phyloP scores from a whole-genome alignment of 2,113 vertebrate species.

The Regulus satrapa region DNA sequence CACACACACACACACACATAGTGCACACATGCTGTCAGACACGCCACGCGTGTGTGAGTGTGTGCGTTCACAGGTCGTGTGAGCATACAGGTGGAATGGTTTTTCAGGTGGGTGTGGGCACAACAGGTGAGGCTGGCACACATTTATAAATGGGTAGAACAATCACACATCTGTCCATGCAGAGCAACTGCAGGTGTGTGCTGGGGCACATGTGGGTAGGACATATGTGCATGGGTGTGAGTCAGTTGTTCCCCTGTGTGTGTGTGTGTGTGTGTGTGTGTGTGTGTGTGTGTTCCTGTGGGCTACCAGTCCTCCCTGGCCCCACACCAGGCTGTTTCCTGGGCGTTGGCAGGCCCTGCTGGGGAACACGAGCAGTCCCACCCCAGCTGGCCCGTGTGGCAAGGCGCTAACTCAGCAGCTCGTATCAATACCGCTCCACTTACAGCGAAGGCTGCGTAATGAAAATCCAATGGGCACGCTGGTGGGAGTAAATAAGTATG shows the following conservation, averaged over 20 bases:
- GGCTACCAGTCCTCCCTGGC: not conserved
- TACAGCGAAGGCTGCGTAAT: conserved; percentile 69
- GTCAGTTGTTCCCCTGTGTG: not conserved
- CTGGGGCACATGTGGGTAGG: not conserved
- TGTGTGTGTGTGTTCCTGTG: not conserved
- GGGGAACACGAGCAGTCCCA: not conserved
- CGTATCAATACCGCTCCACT: conserved; percentile 70
- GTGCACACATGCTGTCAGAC: rapidly evolving
- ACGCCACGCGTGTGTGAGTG: rapidly evolving
- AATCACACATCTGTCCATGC: rapidly evolving
- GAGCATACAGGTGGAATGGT: rapidly evolving
- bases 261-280: not conserved
- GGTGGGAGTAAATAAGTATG: conserved; percentile 75
- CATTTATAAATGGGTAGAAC: not conserved
- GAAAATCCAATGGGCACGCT: conserved; percentile 71
- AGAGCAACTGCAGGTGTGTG: not conserved
- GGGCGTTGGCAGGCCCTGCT: not conserved
- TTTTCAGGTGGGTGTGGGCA: not conserved
- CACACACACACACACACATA: no score
- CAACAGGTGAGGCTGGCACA: not conserved
- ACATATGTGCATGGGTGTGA: rapidly evolving
- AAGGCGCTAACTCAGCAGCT: conserved; percentile 73
- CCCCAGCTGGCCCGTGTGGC: not conserved
- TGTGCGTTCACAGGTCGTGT: rapidly evolving
- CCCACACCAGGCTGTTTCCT: not conserved